A percentile compares a stretch with the other conserved stretches of the same genome.
phyloP scores from a whole-genome alignment of 2,888 invertebrate species.

The Megastigmus dorsalis region DNA sequence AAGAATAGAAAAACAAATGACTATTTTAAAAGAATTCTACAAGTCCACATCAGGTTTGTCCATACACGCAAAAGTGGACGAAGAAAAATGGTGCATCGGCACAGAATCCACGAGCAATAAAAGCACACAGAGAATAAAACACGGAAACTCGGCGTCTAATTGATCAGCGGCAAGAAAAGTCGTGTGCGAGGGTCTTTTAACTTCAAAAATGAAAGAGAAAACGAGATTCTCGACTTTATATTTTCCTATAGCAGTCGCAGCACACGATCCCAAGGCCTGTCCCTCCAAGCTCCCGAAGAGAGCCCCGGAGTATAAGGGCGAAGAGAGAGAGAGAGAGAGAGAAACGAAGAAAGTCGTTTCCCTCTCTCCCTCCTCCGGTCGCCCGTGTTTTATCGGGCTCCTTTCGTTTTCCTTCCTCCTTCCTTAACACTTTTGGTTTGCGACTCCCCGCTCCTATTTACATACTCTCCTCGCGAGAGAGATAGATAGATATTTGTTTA shows the following conservation, averaged over 20 bases:
- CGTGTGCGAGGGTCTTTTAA: no score
- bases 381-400: constrained; percentile 23
- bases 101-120: no score
- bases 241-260: constrained; percentile 22
- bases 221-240: constrained; percentile 17
- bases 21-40: no score
- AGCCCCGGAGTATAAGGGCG: not conserved
- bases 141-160: constrained; percentile 20
- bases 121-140: no score
- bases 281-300: not conserved
- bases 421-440: no score
- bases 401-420: constrained; percentile 14
- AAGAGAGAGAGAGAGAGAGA: constrained; percentile 25
- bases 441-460: constrained; percentile 22
- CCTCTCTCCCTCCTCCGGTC: not conserved
- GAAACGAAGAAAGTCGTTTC: not conserved
- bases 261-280: not conserved
- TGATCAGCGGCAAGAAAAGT: not conserved
- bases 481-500: no score
- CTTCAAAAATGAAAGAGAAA: no score
- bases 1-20: no score
- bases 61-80: no score
- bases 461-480: constrained; percentile 23
- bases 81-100: no score
- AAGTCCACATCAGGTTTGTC: no score